A percentile compares a stretch with the other conserved stretches of the same genome.
Conservation (phyloP, 2,113 vertebrate genomes). For the Ictalurus punctatus region DNA sequence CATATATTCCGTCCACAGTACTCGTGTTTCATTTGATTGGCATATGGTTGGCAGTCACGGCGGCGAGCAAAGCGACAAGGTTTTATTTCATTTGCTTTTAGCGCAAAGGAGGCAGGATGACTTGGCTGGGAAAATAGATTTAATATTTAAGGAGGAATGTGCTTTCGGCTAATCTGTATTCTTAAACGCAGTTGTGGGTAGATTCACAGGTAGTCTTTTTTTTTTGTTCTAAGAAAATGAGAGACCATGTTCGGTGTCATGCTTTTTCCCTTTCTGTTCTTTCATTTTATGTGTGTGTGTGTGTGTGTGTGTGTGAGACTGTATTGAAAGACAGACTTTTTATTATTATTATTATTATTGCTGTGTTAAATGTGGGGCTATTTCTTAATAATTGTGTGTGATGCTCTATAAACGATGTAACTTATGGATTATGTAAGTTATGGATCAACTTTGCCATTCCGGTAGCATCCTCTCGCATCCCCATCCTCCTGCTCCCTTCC, state of each 20-base stretch:
- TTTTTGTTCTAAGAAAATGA: neutral
- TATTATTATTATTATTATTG: neutral
- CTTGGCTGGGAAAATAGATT: neutral
- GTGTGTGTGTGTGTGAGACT: neutral
- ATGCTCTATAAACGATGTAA: conserved; percentile 51
- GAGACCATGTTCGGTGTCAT: neutral
- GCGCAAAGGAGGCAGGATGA: conserved; percentile 15
- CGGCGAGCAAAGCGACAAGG: conserved; percentile 35
- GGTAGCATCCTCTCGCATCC: conserved; percentile 55
- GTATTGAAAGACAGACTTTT: neutral
- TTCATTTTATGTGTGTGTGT: neutral
- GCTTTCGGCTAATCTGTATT: neutral
- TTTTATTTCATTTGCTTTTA: conserved; percentile 41
- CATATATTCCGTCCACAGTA: conserved; percentile 24
- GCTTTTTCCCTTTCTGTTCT: neutral
- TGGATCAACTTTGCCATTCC: conserved; percentile 78
- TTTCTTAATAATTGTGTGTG: neutral
- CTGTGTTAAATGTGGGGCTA: neutral
- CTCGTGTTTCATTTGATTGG: conserved; percentile 44
- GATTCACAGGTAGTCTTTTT: neutral
- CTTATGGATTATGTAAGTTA: conserved; percentile 78
- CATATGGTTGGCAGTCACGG: conserved; percentile 34
- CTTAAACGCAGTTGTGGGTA: neutral
- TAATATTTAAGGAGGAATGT: conserved; percentile 38
- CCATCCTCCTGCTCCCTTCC: conserved; percentile 41